Conservation (phyloP, 2,888 invertebrate genomes). For the Agonum fuliginosum region DNA sequence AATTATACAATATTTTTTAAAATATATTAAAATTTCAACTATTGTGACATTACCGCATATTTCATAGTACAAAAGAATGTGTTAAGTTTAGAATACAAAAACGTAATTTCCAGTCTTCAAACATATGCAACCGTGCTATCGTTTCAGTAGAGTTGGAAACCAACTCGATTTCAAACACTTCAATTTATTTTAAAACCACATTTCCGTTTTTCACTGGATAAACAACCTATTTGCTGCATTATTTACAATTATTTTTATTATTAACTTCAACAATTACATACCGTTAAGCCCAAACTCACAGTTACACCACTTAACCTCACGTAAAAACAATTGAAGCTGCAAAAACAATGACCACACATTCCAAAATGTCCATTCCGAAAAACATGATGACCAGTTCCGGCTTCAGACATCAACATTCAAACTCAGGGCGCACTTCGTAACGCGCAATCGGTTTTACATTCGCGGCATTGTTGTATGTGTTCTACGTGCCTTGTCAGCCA, state of each 20-base stretch:
- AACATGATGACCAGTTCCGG: slow-evolving; percentile 57
- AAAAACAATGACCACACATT: slow-evolving; percentile 52
- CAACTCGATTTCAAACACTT: too few relatives aligned
- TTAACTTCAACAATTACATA: neutral
- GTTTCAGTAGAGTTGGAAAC: too few relatives aligned
- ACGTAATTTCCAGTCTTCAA: too few relatives aligned
- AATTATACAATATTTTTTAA: too few relatives aligned
- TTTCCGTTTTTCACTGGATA: neutral
- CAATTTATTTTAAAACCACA: too few relatives aligned
- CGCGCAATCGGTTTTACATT: slow-evolving; percentile 12
- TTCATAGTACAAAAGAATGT: too few relatives aligned
- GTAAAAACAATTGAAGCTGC: slow-evolving; percentile 53
- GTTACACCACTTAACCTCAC: slow-evolving; percentile 33
- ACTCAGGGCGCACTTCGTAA: neutral
- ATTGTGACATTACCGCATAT: too few relatives aligned
- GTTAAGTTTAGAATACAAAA: too few relatives aligned
- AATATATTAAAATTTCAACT: too few relatives aligned
- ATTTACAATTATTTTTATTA: neutral
- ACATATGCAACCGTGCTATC: too few relatives aligned
- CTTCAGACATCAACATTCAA: slow-evolving; percentile 46
- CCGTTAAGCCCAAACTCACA: neutral
- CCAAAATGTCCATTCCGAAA: slow-evolving; percentile 58
- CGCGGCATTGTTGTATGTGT: slow-evolving; percentile 24
- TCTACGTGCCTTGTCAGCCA: slow-evolving; percentile 20
- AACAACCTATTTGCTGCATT: neutral